Conservation (phyloP, 2,888 invertebrate genomes). For the Cabera pusaria region DNA sequence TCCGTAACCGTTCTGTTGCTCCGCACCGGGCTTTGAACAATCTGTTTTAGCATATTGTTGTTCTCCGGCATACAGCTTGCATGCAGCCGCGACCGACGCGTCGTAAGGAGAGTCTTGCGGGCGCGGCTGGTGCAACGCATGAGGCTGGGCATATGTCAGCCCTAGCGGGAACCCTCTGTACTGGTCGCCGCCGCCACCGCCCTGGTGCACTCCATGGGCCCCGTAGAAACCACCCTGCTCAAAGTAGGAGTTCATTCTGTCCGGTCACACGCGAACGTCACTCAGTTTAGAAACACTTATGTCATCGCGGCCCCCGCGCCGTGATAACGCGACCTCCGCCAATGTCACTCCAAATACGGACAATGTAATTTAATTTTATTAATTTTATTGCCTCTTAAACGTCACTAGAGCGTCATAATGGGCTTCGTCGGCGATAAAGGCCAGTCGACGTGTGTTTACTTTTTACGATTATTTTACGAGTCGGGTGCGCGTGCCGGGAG, state of each 20-base stretch:
- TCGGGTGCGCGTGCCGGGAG: conserved; percentile 75
- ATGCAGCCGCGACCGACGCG: conserved; percentile 93
- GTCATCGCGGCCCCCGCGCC: conserved; percentile 77
- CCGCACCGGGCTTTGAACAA: conserved; percentile 87
- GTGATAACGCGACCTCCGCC: conserved; percentile 79
- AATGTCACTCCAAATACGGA: conserved; percentile 73
- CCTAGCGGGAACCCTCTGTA: conserved; percentile 95
- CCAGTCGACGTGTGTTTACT: conserved; percentile 80
- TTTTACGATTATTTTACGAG: conserved; percentile 84
- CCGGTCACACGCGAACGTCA: conserved; percentile 75
- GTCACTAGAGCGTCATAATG: conserved; percentile 83
- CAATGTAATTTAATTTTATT: conserved; percentile 76
- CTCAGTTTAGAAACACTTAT: conserved; percentile 74
- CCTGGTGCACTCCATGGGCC: conserved; percentile 92
- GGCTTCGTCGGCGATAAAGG: conserved; percentile 78
- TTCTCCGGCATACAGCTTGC: conserved; percentile 90
- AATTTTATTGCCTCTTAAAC: conserved; percentile 82
- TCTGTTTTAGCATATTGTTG: conserved; percentile 89
- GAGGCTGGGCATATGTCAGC: conserved; percentile 93
- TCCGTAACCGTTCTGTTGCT: conserved; percentile 87
- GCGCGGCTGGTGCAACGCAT: conserved; percentile 89
- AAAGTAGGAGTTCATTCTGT: conserved; percentile 97
- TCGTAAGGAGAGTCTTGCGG: conserved; percentile 97
- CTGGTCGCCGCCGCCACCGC: conserved; percentile 89
- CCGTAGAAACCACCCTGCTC: conserved; percentile 98